phyloP scores from a whole-genome alignment of 2,113 vertebrate genomes.

The Leptobrachium ailaonicum region DNA sequence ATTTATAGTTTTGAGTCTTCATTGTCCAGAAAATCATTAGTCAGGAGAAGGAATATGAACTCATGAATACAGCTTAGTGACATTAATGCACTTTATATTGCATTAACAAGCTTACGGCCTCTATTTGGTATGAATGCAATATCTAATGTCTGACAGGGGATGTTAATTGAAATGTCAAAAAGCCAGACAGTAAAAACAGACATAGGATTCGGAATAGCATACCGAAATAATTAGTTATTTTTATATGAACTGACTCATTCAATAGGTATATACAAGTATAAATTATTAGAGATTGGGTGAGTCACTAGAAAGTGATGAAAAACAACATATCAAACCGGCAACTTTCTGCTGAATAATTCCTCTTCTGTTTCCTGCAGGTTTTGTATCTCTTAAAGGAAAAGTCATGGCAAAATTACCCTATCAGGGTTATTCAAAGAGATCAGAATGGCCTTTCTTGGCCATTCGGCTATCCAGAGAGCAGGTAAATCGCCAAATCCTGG shows the following conservation, averaged over 20 bases:
- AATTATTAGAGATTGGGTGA: slow-evolving; percentile 51
- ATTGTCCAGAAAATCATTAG: no score
- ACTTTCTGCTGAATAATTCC: slow-evolving; percentile 49
- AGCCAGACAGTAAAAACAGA: slow-evolving; percentile 63
- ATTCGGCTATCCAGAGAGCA: no score
- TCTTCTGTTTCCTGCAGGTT: not conserved
- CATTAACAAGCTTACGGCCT: slow-evolving; percentile 52
- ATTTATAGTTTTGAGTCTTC: no score
- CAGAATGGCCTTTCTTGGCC: no score
- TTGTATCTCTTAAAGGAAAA: not conserved
- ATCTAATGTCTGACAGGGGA: slow-evolving; percentile 59
- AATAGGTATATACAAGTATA: slow-evolving; percentile 55
- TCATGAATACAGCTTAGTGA: slow-evolving; percentile 9
- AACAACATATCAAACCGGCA: slow-evolving; percentile 52
- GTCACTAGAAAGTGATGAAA: slow-evolving; percentile 55
- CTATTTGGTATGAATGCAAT: slow-evolving; percentile 49
- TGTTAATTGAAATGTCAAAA: slow-evolving; percentile 61
- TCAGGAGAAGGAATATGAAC: no score
- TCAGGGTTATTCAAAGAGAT: no score
- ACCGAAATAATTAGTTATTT: slow-evolving; percentile 64
- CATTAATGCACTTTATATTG: slow-evolving; percentile 51
- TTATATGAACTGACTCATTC: slow-evolving; percentile 57
- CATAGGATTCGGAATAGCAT: slow-evolving; percentile 63
- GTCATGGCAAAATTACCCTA: no score
- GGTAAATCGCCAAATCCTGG: no score